phyloP scores from a whole-genome alignment of 2,113 vertebrate species.

The Protobothrops flavoviridis region DNA sequence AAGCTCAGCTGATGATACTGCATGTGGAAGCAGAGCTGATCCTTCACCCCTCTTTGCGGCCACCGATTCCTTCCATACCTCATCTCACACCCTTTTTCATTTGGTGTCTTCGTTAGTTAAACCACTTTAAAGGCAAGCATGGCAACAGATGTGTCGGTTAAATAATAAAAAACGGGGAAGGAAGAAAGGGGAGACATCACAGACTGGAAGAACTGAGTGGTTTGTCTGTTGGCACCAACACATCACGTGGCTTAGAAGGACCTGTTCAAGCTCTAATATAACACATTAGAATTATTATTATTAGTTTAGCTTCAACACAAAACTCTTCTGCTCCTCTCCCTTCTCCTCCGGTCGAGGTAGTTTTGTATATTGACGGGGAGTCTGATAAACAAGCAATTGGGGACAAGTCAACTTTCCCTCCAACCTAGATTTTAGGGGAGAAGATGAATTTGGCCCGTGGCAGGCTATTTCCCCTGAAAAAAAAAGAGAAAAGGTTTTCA shows the following conservation, averaged over 20 bases:
- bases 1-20: slow-evolving; percentile 52
- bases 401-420: too few species aligned
- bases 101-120: background rate
- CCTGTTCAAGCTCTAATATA: background rate
- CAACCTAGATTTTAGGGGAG: background rate
- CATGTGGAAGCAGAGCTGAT: slow-evolving; percentile 40
- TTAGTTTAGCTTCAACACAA: background rate
- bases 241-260: background rate
- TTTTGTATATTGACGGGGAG: background rate
- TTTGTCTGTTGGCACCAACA: background rate
- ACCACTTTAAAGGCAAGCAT: background rate
- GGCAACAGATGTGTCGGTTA: accelerated
- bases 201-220: background rate
- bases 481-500: background rate
- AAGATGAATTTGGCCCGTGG: background rate
- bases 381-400: background rate
- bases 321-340: background rate
- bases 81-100: background rate
- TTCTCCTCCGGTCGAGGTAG: background rate
- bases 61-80: accelerated
- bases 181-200: background rate
- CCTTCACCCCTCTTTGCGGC: background rate
- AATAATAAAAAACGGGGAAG: accelerated
- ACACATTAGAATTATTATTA: too few species aligned
- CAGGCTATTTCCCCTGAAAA: background rate